Conservation (phyloP, 2,888 invertebrate genomes). For the Chelonus formosanus region DNA sequence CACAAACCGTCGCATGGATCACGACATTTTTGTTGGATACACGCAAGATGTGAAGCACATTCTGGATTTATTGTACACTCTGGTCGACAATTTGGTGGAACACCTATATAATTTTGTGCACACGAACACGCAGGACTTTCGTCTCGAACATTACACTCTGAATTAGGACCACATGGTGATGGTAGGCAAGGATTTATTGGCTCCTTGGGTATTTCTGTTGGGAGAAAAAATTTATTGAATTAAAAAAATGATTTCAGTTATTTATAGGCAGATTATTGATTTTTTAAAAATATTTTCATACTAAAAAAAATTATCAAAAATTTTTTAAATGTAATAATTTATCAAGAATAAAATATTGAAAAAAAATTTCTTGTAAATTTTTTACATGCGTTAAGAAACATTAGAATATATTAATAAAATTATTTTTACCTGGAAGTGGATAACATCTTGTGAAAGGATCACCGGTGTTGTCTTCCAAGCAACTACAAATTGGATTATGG, state of each 20-base stretch:
- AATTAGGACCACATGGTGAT: constrained; percentile 69
- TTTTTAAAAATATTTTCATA: no score
- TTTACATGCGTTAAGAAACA: no score
- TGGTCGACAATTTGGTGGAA: constrained; percentile 69
- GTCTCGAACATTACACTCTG: constrained; percentile 68
- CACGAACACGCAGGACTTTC: constrained; percentile 70
- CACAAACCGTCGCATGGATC: constrained; percentile 71
- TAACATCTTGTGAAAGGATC: constrained; percentile 76
- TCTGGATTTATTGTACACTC: constrained; percentile 71
- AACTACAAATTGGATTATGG: constrained; percentile 85
- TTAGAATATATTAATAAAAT: no score
- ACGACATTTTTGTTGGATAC: constrained; percentile 71
- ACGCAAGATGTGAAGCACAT: constrained; percentile 68
- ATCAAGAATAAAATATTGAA: neutral
- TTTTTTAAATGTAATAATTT: no score
- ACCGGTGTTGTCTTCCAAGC: constrained; percentile 77
- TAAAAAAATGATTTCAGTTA: no score
- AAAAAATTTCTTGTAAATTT: neutral
- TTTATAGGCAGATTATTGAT: no score
- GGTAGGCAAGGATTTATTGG: constrained; percentile 67
- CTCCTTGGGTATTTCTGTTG: constrained; percentile 43
- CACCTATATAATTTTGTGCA: constrained; percentile 68
- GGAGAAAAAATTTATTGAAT: constrained; percentile 16
- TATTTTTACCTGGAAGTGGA: constrained; percentile 66
- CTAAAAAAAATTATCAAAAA: no score